Percentiles rank a stretch among this genome's conserved stretches.
Conservation (phyloP, 2,888 invertebrate genomes). For the Latheticus oryzae region DNA sequence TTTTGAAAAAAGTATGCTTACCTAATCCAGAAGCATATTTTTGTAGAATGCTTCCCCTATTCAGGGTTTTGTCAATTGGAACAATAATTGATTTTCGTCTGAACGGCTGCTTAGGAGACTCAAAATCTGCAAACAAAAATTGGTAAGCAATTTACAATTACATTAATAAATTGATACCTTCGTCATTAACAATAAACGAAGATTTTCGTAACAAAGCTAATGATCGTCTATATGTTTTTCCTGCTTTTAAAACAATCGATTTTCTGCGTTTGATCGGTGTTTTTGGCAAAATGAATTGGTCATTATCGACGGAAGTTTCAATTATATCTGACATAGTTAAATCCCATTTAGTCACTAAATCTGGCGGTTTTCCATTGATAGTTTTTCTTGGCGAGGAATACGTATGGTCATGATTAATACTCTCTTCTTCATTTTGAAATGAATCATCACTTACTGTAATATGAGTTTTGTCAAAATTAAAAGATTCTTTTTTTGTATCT, state of each 20-base stretch:
- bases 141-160: too few species aligned
- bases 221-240: constrained; percentile 77
- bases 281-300: constrained; percentile 9
- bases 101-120: constrained; percentile 5
- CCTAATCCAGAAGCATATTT: too few species aligned
- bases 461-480: too few species aligned
- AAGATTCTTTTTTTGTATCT: too few species aligned
- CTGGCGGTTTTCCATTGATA: background rate
- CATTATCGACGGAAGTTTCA: constrained; percentile 12
- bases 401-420: constrained; percentile 27
- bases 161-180: too few species aligned
- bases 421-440: too few species aligned
- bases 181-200: constrained; percentile 1
- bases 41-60: too few species aligned
- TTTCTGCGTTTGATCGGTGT: too few species aligned
- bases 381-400: constrained; percentile 8
- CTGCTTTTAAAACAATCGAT: constrained; percentile 70
- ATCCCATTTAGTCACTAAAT: background rate
- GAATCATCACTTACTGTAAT: too few species aligned
- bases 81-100: background rate
- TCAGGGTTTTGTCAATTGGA: too few species aligned
- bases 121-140: constrained; percentile 14
- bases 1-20: too few species aligned
- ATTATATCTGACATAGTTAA: constrained; percentile 16
- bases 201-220: constrained; percentile 53